These are phyloP conservation scores for Muricea muricata DNA, from an alignment of 92 coral and sea anemone species.

Conservation along the genomic window DNA sequence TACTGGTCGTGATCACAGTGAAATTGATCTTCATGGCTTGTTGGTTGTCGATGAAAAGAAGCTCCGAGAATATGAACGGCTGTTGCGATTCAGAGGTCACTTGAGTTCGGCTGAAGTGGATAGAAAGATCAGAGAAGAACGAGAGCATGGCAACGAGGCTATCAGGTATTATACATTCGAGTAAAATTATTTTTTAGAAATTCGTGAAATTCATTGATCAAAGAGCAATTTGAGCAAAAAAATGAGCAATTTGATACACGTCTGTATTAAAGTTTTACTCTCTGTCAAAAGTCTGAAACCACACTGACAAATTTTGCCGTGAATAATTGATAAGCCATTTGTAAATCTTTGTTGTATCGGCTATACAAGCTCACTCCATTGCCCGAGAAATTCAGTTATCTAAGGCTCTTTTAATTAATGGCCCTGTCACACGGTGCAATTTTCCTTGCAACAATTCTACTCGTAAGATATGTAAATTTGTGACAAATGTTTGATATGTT, in stretches of 20 bases:
- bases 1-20: conserved; percentile 41
- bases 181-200: no score
- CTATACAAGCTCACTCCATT: no score
- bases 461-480: no score
- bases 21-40: conserved; percentile 52
- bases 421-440: no score
- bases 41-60: conserved; percentile 36
- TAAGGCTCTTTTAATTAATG: not conserved
- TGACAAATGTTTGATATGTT: no score
- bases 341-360: not conserved
- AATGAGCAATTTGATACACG: no score
- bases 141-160: conserved; percentile 44
- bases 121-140: not conserved
- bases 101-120: not conserved
- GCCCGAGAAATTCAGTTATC: not conserved
- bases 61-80: not conserved
- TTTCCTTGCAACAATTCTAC: no score
- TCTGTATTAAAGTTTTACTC: no score
- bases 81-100: conserved; percentile 4
- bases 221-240: no score
- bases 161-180: not conserved
- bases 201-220: no score
- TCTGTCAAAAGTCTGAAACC: no score
- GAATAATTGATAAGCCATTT: not conserved
- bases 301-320: not conserved